Evolutionary conservation across 92 coral and sea anemone species (phyloP).

Genomic region (Pocillopora meandrina): DNA sequence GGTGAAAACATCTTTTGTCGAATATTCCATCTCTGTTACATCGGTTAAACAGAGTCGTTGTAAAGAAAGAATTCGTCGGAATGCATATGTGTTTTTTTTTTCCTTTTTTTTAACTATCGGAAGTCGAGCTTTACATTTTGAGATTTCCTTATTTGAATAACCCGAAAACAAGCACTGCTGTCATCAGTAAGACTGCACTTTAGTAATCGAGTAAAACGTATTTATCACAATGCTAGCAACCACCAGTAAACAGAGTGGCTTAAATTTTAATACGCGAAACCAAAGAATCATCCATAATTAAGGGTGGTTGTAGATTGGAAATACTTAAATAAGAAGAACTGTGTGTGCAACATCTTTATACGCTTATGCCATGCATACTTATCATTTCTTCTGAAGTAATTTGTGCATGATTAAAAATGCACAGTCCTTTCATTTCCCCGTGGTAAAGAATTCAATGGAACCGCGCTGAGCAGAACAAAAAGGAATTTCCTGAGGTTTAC

Average conservation of each 20-base stretch:
- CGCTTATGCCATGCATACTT: slow-evolving; percentile 17
- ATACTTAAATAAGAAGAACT: slow-evolving; percentile 18
- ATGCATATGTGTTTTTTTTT: too few species aligned
- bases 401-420: neutral
- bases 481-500: slow-evolving; percentile 11
- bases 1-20: neutral
- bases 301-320: slow-evolving; percentile 12
- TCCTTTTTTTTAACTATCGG: too few species aligned
- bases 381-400: slow-evolving; percentile 2
- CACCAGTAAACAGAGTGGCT: neutral
- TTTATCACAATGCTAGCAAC: neutral
- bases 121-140: neutral
- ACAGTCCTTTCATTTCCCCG: slow-evolving; percentile 16
- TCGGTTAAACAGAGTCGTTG: too few species aligned
- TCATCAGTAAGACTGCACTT: neutral
- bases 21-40: too few species aligned
- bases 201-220: neutral
- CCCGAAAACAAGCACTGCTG: neutral
- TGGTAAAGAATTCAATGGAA: neutral
- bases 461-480: slow-evolving; percentile 22
- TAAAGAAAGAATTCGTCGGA: too few species aligned
- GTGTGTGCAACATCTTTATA: neutral
- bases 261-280: neutral
- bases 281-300: neutral
- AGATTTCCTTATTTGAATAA: neutral